Conservation (phyloP, 2,888 invertebrate species). For the Leucophora obtusa region DNA sequence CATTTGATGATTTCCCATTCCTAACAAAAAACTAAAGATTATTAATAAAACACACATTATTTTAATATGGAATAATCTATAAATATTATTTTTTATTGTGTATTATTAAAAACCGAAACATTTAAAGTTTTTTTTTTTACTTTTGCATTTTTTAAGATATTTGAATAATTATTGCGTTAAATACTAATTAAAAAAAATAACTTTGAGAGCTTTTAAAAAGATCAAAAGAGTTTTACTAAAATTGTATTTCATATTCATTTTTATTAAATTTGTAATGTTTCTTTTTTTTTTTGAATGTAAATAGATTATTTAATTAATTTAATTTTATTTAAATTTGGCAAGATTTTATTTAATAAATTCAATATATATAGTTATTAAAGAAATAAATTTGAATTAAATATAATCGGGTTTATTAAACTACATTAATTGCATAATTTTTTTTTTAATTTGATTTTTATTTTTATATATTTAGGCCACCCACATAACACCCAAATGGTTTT, state of each 20-base stretch:
- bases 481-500: no score
- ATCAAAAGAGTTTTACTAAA: conserved; percentile 8
- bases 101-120: conserved; percentile 43
- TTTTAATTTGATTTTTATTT: no score
- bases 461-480: no score
- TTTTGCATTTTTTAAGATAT: conserved; percentile 18
- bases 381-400: conserved; percentile 16
- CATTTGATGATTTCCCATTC: neutral
- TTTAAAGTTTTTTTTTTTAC: conserved; percentile 20
- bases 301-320: conserved; percentile 20
- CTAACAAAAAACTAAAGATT: conserved; percentile 10
- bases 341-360: conserved; percentile 12
- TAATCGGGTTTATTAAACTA: conserved; percentile 10
- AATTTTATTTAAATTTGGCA: conserved; percentile 37
- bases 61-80: conserved; percentile 33
- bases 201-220: conserved; percentile 33
- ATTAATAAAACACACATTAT: conserved; percentile 14
- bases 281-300: neutral
- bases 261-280: conserved; percentile 11
- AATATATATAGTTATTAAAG: conserved; percentile 17
- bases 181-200: conserved; percentile 48
- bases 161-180: conserved; percentile 22
- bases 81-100: conserved; percentile 35
- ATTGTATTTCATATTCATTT: neutral
- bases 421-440: neutral